These are phyloP conservation scores for Epinephelus malabaricus DNA, from an alignment of 2,797 vertebrate species.

Conservation along the genomic window DNA sequence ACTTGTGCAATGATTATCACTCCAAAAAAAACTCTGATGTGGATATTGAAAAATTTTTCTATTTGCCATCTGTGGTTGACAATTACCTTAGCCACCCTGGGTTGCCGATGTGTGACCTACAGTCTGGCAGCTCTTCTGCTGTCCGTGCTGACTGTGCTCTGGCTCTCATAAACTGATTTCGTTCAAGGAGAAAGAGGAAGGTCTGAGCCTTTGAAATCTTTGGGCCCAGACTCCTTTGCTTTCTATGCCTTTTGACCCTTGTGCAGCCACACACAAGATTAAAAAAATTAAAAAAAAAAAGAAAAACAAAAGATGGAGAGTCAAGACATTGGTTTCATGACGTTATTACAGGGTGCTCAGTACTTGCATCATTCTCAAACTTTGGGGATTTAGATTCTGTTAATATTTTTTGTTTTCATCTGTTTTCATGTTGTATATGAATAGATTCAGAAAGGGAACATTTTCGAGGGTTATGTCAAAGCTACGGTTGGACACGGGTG, in stretches of 20 bases:
- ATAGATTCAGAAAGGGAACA: slow-evolving; percentile 37
- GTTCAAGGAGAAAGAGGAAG: slow-evolving; percentile 73
- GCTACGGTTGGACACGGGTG: slow-evolving; percentile 48
- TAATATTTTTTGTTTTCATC: slow-evolving; percentile 64
- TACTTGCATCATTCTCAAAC: slow-evolving; percentile 78
- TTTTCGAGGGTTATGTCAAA: slow-evolving; percentile 44
- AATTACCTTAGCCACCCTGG: slow-evolving; percentile 91
- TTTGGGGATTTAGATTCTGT: slow-evolving; percentile 68
- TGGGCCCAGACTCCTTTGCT: slow-evolving; percentile 76
- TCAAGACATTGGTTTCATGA: slow-evolving; percentile 80
- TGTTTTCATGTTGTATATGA: slow-evolving; percentile 67
- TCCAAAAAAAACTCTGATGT: slow-evolving; percentile 15
- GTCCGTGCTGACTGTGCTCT: slow-evolving; percentile 91
- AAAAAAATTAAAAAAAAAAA: slow-evolving; percentile 45
- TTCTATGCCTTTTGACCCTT: slow-evolving; percentile 86
- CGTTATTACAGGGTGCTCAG: slow-evolving; percentile 83
- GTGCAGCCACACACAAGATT: slow-evolving; percentile 84
- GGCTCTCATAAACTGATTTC: slow-evolving; percentile 92
- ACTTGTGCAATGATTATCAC: slow-evolving; percentile 48
- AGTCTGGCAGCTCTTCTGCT: slow-evolving; percentile 92
- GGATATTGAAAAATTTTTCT: slow-evolving; percentile 25
- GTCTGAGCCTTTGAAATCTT: slow-evolving; percentile 82
- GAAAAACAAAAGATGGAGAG: slow-evolving; percentile 62
- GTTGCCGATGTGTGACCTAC: slow-evolving; percentile 90
- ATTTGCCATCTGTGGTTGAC: slow-evolving; percentile 21